Base-by-base conservation (phyloP, 2,797 vertebrate genomes). In the Sarcophilus harrisii region DNA sequence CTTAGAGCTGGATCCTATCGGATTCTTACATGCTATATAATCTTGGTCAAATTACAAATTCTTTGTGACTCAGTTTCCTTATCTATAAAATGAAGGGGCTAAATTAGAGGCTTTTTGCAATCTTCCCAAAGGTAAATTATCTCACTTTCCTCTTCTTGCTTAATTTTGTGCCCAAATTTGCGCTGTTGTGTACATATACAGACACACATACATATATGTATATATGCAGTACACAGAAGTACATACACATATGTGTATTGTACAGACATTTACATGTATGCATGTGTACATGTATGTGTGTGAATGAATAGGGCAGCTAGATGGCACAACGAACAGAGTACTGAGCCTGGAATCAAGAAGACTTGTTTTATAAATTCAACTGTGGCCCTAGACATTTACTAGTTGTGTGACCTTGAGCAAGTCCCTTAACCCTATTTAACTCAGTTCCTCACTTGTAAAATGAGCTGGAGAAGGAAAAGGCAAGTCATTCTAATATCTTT, bases 141-240 rank as follows among this genome's bases (percentile, higher is more conserved):
- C 9, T 38, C 73, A 24, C 21, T 81, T 27, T 45, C 73, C 21
- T 45, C 21, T 81, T 81, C 8, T 45, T 81, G 21, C 2, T 45
- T 81, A 81, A 81, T 81, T 81, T 45, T 81, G 73, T 27, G 10
- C 21, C 21, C 73, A 45, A 45, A 81, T 81, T 81, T 81, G 18
- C 73, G 45, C 24, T 27, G 8, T 29, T 38, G 45, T 45, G 13
- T 27, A 38, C 32, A 38, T 0, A n/a, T 5, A 16, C n/a, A 81
- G 0, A 73, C 0, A 73, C 16, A 73, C 0, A 2, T 14, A n/a
- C 18, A 0, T 8, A 9, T 21, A 8, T 66, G 5, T n/a, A 16
- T 16, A n/a, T 66, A 16, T 32, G 52, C 5, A 54, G 32, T 13
- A n/a, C 32, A 66, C 2, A 66, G 4, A 14, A 5, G 14, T 32